These are phyloP conservation scores for Drosophila sucinea DNA, from an alignment of 1,140 invertebrate species.

Conservation along the genomic window DNA sequence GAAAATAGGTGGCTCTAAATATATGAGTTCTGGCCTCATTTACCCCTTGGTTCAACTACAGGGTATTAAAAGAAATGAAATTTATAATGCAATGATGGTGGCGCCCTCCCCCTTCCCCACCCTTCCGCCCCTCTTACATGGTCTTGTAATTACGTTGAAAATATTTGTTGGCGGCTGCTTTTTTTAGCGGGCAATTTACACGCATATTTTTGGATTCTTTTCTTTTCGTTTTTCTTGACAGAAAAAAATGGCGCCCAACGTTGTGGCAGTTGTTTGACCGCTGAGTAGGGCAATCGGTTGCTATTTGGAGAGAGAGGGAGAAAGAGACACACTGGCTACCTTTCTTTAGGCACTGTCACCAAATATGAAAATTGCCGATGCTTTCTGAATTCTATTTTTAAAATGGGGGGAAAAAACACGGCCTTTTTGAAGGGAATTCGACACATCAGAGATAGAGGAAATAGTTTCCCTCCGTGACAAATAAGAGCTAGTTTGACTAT, in stretches of 20 bases:
- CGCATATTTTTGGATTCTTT: slow-evolving; percentile 8
- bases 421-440: not conserved
- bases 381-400: not conserved
- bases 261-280: slow-evolving; percentile 21
- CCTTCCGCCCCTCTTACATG: not conserved
- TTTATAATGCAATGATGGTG: slow-evolving; percentile 11
- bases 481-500: not conserved
- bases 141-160: slow-evolving; percentile 20
- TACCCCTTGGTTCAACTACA: not conserved
- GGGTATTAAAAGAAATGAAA: slow-evolving; percentile 7
- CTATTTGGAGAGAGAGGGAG: not conserved
- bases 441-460: not conserved
- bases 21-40: no score
- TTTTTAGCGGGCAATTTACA: slow-evolving; percentile 19
- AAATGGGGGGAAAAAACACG: no score
- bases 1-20: no score
- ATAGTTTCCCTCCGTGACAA: not conserved
- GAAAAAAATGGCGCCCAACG: slow-evolving; percentile 7
- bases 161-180: slow-evolving; percentile 9
- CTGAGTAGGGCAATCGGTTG: slow-evolving; percentile 16
- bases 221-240: slow-evolving; percentile 14
- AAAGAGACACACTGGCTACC: not conserved
- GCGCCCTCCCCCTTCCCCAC: not conserved
- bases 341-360: not conserved
- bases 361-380: not conserved